A percentile compares a stretch with the other conserved stretches of the same genome.
Conservation (phyloP, 2,797 vertebrate species). For the Alfaro cultratus region DNA sequence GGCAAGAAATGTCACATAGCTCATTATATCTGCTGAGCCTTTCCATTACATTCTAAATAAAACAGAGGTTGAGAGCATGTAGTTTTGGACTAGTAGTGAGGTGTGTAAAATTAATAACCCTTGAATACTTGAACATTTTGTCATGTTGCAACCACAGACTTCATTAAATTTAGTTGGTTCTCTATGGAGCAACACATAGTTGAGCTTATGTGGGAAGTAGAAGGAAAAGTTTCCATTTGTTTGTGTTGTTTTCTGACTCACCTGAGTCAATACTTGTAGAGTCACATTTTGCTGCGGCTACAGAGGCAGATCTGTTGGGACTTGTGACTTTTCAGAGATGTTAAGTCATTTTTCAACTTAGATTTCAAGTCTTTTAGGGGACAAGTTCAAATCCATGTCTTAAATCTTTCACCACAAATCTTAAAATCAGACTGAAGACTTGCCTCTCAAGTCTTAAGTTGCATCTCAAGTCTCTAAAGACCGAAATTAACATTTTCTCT, state of each 20-base stretch:
- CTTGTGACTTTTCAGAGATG: too few species aligned
- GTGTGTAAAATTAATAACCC: background rate
- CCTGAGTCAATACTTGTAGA: background rate
- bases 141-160: background rate
- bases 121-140: background rate
- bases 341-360: too few species aligned
- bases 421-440: too few species aligned
- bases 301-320: too few species aligned
- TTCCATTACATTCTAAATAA: background rate
- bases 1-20: background rate
- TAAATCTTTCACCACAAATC: too few species aligned
- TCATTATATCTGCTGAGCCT: background rate
- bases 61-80: background rate
- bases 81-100: background rate
- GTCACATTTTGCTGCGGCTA: background rate
- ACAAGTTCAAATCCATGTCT: background rate
- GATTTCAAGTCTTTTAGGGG: too few species aligned
- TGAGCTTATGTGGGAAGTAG: background rate
- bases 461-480: background rate
- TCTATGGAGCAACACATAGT: background rate
- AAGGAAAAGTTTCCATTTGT: background rate
- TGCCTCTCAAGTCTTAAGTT: too few species aligned
- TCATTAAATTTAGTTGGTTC: background rate
- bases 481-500: background rate
- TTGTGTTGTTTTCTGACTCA: background rate